phyloP scores from a whole-genome alignment of 1,140 invertebrate genomes.

The Anastrepha ludens region DNA sequence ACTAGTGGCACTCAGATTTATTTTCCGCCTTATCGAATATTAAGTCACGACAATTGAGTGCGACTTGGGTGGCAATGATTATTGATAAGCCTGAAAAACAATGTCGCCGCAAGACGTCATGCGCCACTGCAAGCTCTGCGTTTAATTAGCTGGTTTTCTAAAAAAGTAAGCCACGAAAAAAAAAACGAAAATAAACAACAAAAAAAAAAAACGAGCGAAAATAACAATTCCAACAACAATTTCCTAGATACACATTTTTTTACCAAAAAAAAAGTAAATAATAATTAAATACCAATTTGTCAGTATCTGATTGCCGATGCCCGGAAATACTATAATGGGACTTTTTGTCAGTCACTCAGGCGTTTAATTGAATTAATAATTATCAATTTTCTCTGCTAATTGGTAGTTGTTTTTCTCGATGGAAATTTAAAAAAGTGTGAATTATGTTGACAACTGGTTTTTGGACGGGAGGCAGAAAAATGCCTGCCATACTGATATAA shows the following conservation, averaged over 20 bases:
- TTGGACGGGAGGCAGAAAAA: no score
- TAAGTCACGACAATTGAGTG: neutral
- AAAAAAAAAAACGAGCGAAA: no score
- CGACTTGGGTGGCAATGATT: constrained; percentile 24
- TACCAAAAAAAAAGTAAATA: neutral
- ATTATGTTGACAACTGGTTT: no score
- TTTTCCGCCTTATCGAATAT: neutral
- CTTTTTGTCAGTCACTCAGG: constrained; percentile 9
- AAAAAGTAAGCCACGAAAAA: neutral
- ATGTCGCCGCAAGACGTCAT: neutral
- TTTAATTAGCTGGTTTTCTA: neutral
- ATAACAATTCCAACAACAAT: neutral
- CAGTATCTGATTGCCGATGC: neutral
- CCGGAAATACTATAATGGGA: neutral
- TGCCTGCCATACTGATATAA: no score
- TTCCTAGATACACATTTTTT: neutral
- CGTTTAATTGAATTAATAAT: neutral
- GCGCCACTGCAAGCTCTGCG: neutral
- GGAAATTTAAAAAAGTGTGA: no score
- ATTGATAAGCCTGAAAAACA: neutral
- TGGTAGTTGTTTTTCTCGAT: no score
- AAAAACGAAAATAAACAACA: no score
- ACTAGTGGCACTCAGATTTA: neutral
- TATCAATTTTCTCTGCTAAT: no score
- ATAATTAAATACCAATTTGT: neutral